phyloP scores from a whole-genome alignment of 1,140 invertebrate species.

The Frieseomelitta varia region DNA sequence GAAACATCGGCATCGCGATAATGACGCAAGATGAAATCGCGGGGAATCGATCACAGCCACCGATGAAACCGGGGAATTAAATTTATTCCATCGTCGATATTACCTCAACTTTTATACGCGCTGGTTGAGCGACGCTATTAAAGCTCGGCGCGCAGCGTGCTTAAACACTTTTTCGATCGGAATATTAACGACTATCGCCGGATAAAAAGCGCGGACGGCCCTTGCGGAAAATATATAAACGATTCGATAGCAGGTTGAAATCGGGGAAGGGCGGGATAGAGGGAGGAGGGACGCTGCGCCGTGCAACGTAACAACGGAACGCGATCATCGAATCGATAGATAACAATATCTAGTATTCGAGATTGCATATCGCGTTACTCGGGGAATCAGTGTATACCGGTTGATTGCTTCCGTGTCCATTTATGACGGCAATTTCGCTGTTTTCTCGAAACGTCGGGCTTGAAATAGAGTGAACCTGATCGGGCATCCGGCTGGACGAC shows the following conservation, averaged over 20 bases:
- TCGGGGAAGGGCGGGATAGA: not conserved
- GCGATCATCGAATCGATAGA: slow-evolving; percentile 40
- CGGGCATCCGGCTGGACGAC: not conserved
- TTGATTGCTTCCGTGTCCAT: slow-evolving; percentile 40
- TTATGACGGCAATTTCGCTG: slow-evolving; percentile 43
- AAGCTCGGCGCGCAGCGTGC: not conserved
- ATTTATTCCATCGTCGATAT: slow-evolving; percentile 28
- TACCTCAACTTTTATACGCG: slow-evolving; percentile 10
- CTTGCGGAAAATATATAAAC: slow-evolving; percentile 39
- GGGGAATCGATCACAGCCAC: not conserved
- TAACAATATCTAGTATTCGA: slow-evolving; percentile 51
- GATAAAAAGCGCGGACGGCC: slow-evolving; percentile 20
- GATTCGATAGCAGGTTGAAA: slow-evolving; percentile 14
- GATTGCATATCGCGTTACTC: slow-evolving; percentile 48
- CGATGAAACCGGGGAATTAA: slow-evolving; percentile 11
- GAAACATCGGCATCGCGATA: not conserved
- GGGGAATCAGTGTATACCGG: slow-evolving; percentile 35
- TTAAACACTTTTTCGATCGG: slow-evolving; percentile 41
- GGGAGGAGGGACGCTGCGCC: not conserved
- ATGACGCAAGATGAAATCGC: not conserved
- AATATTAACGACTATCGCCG: slow-evolving; percentile 34
- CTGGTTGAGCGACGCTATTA: slow-evolving; percentile 13
- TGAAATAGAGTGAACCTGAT: slow-evolving; percentile 34
- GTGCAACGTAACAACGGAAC: not conserved
- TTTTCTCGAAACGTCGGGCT: slow-evolving; percentile 25